Evolutionary conservation across 2,113 vertebrate genomes (phyloP), one percentile per base, ranked within the genome.

Genomic region (Xyrauchen texanus): DNA sequence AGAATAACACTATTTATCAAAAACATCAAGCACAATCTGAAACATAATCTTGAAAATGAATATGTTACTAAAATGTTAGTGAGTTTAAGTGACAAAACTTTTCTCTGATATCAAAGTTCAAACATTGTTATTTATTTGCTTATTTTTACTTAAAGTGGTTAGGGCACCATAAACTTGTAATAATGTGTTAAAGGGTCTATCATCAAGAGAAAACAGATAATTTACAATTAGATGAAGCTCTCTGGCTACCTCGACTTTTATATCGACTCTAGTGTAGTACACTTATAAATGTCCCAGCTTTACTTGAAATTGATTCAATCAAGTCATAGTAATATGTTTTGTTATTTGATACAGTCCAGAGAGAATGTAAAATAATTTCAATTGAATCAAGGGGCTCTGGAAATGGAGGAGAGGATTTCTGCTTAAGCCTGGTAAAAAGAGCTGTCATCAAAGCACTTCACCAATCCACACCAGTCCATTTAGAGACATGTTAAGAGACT

Each of bases 391-490:
- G 71, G 82, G 44, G 69, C 62, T 72, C 74, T 77, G 46, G 60
- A 76, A 81, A 71, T 61, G 65, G 78, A 60, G 74, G 74, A 58
- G 71, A 74, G 44, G 44, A 64, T 55, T 61, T 75, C 69, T 81
- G 84, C 72, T 72, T 72, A 68, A 81, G 78, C 67, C 64, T 62
- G 74, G 79, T 78, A 74, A 84, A 34, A 77, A 76, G 74, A 82
- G 62, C 52, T 53, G 79, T 79, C 72, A 80, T 85, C 84, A 79
- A 85, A 85, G 85, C 76, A 81, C 73, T 77, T 15, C 60, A 64
- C 66, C 90, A 91, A 86, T 87, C 88, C 89, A 88, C 90, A 91
- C 83, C 87, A 87, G 88, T 82, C 76, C 90, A 92, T 92, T 92
- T 91, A 85, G 87, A 91, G 90, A 89, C 89, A 90, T 87, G 68